Conservation (phyloP, 2,888 invertebrate genomes). For the Lypha dubia region DNA sequence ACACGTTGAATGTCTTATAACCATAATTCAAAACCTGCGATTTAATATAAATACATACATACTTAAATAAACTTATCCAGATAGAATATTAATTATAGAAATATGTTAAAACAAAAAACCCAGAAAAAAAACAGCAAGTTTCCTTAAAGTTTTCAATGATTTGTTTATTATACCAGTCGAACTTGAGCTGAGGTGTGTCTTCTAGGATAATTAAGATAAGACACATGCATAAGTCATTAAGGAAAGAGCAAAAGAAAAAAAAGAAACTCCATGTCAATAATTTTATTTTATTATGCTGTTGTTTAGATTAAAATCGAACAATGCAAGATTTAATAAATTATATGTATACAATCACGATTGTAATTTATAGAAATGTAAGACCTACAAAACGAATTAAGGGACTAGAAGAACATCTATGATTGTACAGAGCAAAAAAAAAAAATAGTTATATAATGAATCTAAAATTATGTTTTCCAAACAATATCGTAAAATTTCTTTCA, state of each 20-base stretch:
- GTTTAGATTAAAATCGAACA: background rate
- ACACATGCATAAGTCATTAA: slow-evolving; percentile 19
- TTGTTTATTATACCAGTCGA: slow-evolving; percentile 6
- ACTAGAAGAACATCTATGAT: too few species aligned
- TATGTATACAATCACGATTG: too few species aligned
- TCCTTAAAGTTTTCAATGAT: background rate
- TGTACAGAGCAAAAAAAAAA: too few species aligned
- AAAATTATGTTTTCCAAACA: too few species aligned
- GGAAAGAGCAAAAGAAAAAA: too few species aligned
- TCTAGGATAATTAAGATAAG: slow-evolving; percentile 60
- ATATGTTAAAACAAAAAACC: background rate
- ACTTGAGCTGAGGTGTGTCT: slow-evolving; percentile 22
- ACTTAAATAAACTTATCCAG: slow-evolving; percentile 3
- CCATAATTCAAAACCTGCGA: slow-evolving; percentile 25
- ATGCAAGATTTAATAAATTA: background rate
- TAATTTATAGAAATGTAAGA: too few species aligned
- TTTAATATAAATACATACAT: slow-evolving; percentile 6
- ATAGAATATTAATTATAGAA: slow-evolving; percentile 21
- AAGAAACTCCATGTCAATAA: slow-evolving; percentile 16
- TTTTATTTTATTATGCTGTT: slow-evolving; percentile 7
- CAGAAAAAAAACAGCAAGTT: background rate
- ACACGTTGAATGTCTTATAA: slow-evolving; percentile 49
- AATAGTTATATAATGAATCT: too few species aligned
- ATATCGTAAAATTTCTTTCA: too few species aligned
- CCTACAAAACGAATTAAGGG: too few species aligned